Base-by-base conservation (phyloP, 1,140 invertebrate genomes). In the Akabosia matsudoensis region DNA sequence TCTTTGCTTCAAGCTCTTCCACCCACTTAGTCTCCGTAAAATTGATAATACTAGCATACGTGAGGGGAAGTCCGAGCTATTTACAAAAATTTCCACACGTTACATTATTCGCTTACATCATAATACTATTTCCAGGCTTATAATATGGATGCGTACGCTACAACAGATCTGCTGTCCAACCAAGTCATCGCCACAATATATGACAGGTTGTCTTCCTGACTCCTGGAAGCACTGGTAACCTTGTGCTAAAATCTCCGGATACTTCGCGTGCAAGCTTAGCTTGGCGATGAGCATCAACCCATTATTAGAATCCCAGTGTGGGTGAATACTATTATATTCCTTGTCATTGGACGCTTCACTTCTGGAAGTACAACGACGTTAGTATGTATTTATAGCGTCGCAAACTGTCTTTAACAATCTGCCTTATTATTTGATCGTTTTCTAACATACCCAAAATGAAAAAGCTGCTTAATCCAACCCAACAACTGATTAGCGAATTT, bases 401-500 rank as follows among this genome's bases (percentile, higher is more conserved):
- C 7, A 64, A 22, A 64, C 13, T 14, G n/a, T n/a, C n/a, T n/a
- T n/a, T n/a, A n/a, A n/a, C n/a, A n/a, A n/a, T n/a, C n/a, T 13
- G 45, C 13, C 45, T 13, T 14, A 52, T 52, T 13, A 64, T 22
- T 64, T 64, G 26, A 14, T n/a, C n/a, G 10, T 33, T 3, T 13
- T 70, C 4, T 30, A 14, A 70, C 33, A 75, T 75, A 81, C 78
- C 54, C 33, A 56, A 81, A 81, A 70, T 81, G 80, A 73, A 81
- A 81, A 13, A 81, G 45, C 34, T 81, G 78, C 34, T 81, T 81
- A 22, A 78, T 28, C 80, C 80, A 81, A n/a, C 37, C 45, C 30
- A 81, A 22, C 0, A 79, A 51, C 18, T 74, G 76, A 13, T 73
- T 56, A 31, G 67, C 31, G 73, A 81, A 74, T 73, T 79, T 81